Conservation (phyloP, 2,113 vertebrate species). For the Petrocephalus zakoni region DNA sequence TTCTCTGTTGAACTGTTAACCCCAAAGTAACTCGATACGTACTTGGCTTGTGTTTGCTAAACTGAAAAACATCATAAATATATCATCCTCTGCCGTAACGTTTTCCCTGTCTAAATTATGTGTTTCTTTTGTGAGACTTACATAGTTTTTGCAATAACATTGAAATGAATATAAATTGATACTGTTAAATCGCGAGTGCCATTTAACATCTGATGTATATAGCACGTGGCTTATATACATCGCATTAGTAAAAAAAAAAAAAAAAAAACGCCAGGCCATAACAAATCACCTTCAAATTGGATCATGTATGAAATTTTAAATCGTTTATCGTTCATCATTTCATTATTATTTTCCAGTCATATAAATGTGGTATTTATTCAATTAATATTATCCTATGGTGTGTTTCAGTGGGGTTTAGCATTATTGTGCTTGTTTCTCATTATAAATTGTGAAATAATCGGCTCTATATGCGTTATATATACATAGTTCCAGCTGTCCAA, state of each 20-base stretch:
- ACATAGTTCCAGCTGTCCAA: neutral
- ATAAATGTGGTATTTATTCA: neutral
- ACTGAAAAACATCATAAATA: slow-evolving; percentile 27
- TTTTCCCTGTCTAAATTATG: slow-evolving; percentile 8
- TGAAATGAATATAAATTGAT: slow-evolving; percentile 28
- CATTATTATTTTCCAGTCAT: slow-evolving; percentile 1
- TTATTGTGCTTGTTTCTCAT: neutral
- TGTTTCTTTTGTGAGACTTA: slow-evolving; percentile 13
- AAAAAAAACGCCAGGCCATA: neutral
- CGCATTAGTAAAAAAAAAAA: neutral
- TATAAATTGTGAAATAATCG: neutral
- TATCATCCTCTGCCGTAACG: slow-evolving; percentile 25
- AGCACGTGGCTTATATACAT: neutral
- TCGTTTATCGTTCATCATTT: neutral
- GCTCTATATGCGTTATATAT: neutral
- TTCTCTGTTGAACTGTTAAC: slow-evolving; percentile 29
- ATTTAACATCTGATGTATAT: slow-evolving; percentile 22
- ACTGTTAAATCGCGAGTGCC: slow-evolving; percentile 19
- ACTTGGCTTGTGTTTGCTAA: slow-evolving; percentile 22
- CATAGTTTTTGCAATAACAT: slow-evolving; percentile 24
- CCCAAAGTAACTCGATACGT: neutral
- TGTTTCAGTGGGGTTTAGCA: neutral
- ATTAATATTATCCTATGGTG: neutral
- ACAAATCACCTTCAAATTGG: slow-evolving; percentile 11
- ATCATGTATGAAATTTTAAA: slow-evolving; percentile 28